A percentile compares a stretch with the other conserved stretches of the same genome.
Evolutionary conservation across 2,113 vertebrate genomes (phyloP).

Genomic region (Rhinolophus sinicus): DNA sequence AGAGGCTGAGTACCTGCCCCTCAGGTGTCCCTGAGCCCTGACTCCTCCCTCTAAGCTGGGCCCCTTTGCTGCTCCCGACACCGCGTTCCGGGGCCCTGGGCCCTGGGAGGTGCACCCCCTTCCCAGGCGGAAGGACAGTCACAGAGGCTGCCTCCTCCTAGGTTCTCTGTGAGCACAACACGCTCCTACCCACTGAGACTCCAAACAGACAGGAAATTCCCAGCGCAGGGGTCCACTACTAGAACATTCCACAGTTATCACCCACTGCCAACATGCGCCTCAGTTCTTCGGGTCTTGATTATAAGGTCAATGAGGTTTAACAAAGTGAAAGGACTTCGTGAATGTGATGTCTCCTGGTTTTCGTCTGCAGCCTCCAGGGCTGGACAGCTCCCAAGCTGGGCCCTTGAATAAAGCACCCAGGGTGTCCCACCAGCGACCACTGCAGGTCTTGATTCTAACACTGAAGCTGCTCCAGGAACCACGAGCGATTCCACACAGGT

Average conservation of each 20-base stretch:
- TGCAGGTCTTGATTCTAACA: no score
- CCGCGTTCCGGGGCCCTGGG: accelerated
- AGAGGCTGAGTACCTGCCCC: no score
- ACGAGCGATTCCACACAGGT: background rate
- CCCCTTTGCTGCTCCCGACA: background rate
- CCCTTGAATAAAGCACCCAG: accelerated
- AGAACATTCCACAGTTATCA: background rate
- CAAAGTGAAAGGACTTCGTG: background rate
- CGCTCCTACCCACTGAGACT: accelerated
- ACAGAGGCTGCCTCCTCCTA: no score
- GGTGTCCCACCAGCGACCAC: accelerated
- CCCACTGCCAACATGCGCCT: background rate
- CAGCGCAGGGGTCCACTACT: accelerated
- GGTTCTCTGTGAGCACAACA: accelerated
- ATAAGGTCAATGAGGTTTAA: background rate
- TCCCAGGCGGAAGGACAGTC: accelerated
- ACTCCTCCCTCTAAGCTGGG: background rate
- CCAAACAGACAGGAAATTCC: accelerated
- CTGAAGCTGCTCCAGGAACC: background rate
- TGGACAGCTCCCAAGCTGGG: background rate
- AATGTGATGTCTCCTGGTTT: background rate
- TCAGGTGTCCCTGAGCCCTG: background rate
- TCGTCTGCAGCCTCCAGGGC: background rate
- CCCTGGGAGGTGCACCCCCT: background rate
- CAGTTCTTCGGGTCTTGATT: accelerated